phyloP scores from a whole-genome alignment of 2,797 vertebrate species.

The Echiichthys vipera region DNA sequence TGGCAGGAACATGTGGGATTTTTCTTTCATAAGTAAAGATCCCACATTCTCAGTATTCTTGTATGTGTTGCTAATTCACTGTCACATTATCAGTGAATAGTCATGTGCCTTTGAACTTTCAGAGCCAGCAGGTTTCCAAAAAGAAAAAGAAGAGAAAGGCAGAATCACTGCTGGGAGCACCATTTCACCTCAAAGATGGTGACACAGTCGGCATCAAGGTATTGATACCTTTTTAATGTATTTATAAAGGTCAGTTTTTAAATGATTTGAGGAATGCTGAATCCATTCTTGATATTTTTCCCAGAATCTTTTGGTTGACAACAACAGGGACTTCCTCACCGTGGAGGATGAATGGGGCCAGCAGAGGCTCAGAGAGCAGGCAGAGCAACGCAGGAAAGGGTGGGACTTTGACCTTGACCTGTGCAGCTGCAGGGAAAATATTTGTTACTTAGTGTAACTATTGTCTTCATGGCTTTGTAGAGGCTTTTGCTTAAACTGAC shows the following conservation, averaged over 20 bases:
- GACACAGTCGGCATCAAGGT: slow-evolving; percentile 94
- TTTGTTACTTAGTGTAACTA: not conserved
- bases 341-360: slow-evolving; percentile 79
- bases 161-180: slow-evolving; percentile 88
- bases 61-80: not conserved
- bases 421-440: slow-evolving; percentile 1
- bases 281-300: not conserved
- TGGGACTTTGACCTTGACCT: slow-evolving; percentile 40
- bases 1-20: not conserved
- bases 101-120: not conserved
- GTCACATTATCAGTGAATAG: not conserved
- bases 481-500: not conserved
- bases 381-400: slow-evolving; percentile 78
- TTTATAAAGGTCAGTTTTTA: too few species aligned
- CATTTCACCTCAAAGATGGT: slow-evolving; percentile 93
- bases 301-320: slow-evolving; percentile 86
- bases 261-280: not conserved
- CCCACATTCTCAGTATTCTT: not conserved
- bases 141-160: slow-evolving; percentile 92
- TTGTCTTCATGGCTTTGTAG: not conserved
- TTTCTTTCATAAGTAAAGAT: not conserved
- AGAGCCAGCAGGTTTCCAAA: slow-evolving; percentile 93
- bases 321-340: slow-evolving; percentile 81
- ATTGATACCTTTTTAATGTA: not conserved
- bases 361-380: slow-evolving; percentile 78